A percentile compares a stretch with the other conserved stretches of the same genome.
Evolutionary conservation across 2,113 vertebrate genomes (phyloP).

Genomic region (Lutjanus erythropterus): DNA sequence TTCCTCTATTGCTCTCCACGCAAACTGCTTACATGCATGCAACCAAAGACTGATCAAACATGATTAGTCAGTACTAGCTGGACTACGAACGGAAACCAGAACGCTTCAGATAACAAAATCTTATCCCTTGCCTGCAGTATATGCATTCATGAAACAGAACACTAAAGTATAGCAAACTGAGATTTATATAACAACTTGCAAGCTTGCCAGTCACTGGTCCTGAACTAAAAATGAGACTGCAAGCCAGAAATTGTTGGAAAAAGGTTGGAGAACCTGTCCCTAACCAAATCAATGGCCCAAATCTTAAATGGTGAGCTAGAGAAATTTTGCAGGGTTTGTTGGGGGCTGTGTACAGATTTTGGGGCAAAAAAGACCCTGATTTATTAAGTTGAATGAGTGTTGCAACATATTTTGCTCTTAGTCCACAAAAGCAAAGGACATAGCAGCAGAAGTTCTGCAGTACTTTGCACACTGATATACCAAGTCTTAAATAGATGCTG

Average conservation of each 20-base stretch:
- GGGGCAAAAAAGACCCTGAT: too few species aligned
- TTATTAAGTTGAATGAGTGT: neutral
- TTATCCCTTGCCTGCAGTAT: too few species aligned
- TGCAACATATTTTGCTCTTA: neutral
- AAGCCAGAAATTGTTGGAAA: neutral
- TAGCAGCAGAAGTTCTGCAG: neutral
- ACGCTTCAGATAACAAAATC: too few species aligned
- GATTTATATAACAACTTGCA: neutral
- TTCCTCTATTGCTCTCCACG: too few species aligned
- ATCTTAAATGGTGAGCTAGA: neutral
- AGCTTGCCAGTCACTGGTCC: neutral
- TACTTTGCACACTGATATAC: neutral
- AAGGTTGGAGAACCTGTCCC: neutral
- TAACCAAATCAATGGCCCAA: neutral
- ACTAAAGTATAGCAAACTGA: neutral
- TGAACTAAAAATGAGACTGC: neutral
- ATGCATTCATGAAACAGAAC: too few species aligned
- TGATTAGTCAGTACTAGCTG: too few species aligned
- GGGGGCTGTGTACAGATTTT: neutral
- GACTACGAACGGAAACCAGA: too few species aligned
- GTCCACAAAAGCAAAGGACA: too few species aligned
- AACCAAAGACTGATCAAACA: too few species aligned
- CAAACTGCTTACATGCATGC: too few species aligned
- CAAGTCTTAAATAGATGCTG: too few species aligned
- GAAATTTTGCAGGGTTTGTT: neutral